These are phyloP conservation scores for Corythornis leucogaster DNA, from an alignment of 2,797 vertebrate species.

Conservation along the genomic window DNA sequence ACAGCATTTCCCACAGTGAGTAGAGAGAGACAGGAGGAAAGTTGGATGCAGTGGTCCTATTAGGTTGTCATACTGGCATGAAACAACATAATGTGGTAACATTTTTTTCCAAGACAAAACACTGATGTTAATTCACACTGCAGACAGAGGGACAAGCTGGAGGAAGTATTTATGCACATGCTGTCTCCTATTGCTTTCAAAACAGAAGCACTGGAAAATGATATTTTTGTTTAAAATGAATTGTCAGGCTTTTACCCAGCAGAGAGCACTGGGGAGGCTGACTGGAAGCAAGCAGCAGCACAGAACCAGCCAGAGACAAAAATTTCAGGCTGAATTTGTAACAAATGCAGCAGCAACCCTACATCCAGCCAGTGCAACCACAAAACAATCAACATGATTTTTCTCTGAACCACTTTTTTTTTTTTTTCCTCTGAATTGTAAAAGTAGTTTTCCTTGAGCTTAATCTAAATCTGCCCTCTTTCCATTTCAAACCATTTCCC, in stretches of 20 bases:
- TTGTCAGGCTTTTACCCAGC: neutral
- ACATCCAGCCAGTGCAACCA: neutral
- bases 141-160: slow-evolving; percentile 20
- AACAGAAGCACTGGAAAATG: neutral
- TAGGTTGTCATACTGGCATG: neutral
- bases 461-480: neutral
- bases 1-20: neutral
- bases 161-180: neutral
- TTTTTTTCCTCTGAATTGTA: neutral
- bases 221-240: slow-evolving; percentile 23
- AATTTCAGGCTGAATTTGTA: neutral
- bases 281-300: neutral
- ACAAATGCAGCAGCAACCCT: neutral
- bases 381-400: neutral
- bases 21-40: neutral
- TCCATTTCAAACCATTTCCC: neutral
- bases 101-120: slow-evolving; percentile 11
- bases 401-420: neutral
- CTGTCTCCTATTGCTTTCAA: neutral
- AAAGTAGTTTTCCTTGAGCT: rapidly evolving
- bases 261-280: neutral
- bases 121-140: slow-evolving; percentile 19
- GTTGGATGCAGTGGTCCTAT: slow-evolving; percentile 7
- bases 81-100: neutral
- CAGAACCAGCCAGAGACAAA: neutral